These are phyloP conservation scores for Cotesia typhae DNA, from an alignment of 1,140 invertebrate genomes.

Conservation along the genomic window DNA sequence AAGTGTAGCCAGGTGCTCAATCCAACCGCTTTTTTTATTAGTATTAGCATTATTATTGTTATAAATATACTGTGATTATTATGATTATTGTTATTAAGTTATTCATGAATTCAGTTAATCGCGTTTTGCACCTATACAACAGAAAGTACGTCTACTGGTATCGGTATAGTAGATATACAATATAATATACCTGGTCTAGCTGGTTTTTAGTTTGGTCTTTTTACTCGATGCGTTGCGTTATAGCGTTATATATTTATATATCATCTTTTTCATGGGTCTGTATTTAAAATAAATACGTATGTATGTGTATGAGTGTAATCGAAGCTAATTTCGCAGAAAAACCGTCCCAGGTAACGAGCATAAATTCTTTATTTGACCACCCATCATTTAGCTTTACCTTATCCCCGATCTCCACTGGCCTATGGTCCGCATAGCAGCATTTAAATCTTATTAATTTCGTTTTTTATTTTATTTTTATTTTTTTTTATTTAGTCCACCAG, in stretches of 20 bases:
- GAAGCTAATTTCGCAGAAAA: conserved; percentile 64
- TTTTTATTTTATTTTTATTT: background rate
- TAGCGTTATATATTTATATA: conserved; percentile 4
- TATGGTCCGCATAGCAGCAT: background rate
- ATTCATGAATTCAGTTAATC: conserved; percentile 66
- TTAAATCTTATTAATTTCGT: background rate
- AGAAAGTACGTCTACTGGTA: conserved; percentile 16
- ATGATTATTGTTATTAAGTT: conserved; percentile 54
- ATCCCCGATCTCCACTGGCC: background rate
- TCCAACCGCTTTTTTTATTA: conserved; percentile 6
- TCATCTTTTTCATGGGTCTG: background rate
- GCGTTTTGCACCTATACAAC: conserved; percentile 55
- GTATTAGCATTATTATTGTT: too few relatives aligned
- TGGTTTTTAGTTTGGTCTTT: conserved; percentile 56
- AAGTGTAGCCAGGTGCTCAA: conserved; percentile 51
- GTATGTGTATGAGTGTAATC: conserved; percentile 50
- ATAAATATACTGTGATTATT: conserved; percentile 18
- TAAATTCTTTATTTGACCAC: conserved; percentile 63
- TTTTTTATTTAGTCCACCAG: background rate
- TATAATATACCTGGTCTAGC: conserved; percentile 46
- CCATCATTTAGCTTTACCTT: conserved; percentile 33
- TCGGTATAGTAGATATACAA: too few relatives aligned
- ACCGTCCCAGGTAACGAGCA: conserved; percentile 61
- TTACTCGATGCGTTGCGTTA: conserved; percentile 44
- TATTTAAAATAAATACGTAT: conserved; percentile 1